phyloP scores from a whole-genome alignment of 2,888 invertebrate genomes.

The Conus canariensis region DNA sequence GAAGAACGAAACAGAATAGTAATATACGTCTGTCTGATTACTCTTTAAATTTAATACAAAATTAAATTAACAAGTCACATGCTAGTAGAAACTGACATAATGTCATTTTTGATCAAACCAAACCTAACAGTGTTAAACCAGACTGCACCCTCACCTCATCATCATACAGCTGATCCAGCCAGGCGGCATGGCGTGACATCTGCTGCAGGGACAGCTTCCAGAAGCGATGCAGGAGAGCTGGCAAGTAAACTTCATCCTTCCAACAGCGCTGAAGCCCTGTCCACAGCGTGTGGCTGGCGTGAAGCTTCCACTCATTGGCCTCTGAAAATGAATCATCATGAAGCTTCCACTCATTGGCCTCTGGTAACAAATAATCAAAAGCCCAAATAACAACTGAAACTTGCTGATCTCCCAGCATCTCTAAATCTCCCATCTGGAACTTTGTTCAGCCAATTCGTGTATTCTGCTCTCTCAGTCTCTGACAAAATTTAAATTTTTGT shows the following conservation, averaged over 20 bases:
- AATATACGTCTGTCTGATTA: no score
- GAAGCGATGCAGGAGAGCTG: constrained; percentile 84
- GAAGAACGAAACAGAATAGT: no score
- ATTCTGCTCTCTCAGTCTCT: not conserved
- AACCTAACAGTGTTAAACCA: no score
- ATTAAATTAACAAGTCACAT: no score
- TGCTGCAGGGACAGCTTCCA: constrained; percentile 93
- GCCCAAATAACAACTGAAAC: no score
- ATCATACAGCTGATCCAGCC: constrained; percentile 78
- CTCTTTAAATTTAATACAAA: no score
- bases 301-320: constrained; percentile 60
- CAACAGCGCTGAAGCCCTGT: constrained; percentile 85
- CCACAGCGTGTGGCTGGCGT: constrained; percentile 81
- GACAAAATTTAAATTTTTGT: no score
- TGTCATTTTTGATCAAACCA: no score
- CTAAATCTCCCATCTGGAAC: no score
- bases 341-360: constrained; percentile 60
- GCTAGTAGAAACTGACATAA: no score
- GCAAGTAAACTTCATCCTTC: constrained; percentile 88
- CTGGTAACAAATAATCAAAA: constrained; percentile 4
- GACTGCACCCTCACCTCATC: constrained; percentile 61
- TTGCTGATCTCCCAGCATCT: no score
- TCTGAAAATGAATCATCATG: constrained; percentile 40
- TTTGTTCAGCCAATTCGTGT: not conserved
- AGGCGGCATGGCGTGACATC: constrained; percentile 88